Evolutionary conservation across 2,113 vertebrate genomes (phyloP), one percentile per base, ranked within the genome.

Genomic region (Tricholaema leucomelas): DNA sequence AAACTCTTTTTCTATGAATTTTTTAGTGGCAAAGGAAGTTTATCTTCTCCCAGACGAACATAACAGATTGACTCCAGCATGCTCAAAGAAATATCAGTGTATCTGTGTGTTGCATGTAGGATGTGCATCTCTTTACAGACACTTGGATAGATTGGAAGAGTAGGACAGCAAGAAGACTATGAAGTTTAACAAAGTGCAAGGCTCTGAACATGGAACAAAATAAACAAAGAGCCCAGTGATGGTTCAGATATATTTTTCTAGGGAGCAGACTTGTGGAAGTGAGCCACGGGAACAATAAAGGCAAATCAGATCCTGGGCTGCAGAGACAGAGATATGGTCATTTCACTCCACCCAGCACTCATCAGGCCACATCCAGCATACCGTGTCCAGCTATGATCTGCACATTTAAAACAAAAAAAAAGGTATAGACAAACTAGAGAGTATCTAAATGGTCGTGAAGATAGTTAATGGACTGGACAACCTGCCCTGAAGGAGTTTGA

Each of bases 271-370:
- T 73, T 38, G 12, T 5, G 38, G 18, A 8, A 3, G 15, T 17
- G 46, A 6, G 13, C 7, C 52, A 9, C 19, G 8, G 73, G 28
- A 73, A 35, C 12, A 42, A 33, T 6, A 23, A 76, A 55, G 27
- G 23, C 11, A 85, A 71, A 27, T 4, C 5, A 4, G 15, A 63
- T 9, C 30, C 58, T 4, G 2, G 52, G 10, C 13, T 63, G 71
- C 11, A 5, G 23, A 16, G 21, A 14, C 1, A 28, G 8, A 52
- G 11, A n/a, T 0, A 0, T 4, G 35, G 21, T 54, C 71, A 56
- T 40, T 28, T 10, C 27, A 8, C n/a, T 69, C 28, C 60, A 27
- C 12, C 55, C 74, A 61, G 13, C 21, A 31, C 10, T 60, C 44
- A 6, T 20, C 69, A 40, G 25, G 20, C 25, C 50, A 17, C 35